Conservation (phyloP, 2,888 invertebrate genomes). For the Lasioglossum oenotherae region DNA sequence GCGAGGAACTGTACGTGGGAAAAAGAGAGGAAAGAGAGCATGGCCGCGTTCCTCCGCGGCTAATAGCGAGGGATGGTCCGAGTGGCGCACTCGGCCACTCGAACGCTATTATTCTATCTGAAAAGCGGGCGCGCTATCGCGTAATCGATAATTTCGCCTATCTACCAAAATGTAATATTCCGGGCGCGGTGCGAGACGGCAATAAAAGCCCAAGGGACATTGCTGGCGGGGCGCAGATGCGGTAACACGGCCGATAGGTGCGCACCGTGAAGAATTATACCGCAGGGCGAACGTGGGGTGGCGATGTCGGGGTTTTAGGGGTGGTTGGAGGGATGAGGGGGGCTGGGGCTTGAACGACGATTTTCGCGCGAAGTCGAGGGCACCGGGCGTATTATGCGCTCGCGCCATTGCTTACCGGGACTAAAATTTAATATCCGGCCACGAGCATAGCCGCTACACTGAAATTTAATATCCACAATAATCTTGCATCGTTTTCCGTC, state of each 20-base stretch:
- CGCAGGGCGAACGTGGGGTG: not conserved
- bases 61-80: slow-evolving; percentile 23
- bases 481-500: slow-evolving; percentile 62
- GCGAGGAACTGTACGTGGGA: not conserved
- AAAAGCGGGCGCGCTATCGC: slow-evolving; percentile 44
- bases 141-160: slow-evolving; percentile 56
- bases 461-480: slow-evolving; percentile 79
- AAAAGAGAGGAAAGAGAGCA: slow-evolving; percentile 14
- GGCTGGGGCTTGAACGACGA: slow-evolving; percentile 16
- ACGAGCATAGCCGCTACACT: slow-evolving; percentile 67
- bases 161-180: slow-evolving; percentile 61
- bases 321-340: not conserved
- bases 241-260: slow-evolving; percentile 51
- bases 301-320: not conserved
- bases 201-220: slow-evolving; percentile 59
- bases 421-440: slow-evolving; percentile 80
- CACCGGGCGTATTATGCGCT: slow-evolving; percentile 65
- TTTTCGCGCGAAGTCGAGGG: slow-evolving; percentile 55
- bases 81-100: not conserved
- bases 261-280: slow-evolving; percentile 54
- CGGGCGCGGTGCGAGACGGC: slow-evolving; percentile 32
- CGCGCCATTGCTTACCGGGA: slow-evolving; percentile 71
- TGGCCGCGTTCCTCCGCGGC: not conserved
- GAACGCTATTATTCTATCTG: slow-evolving; percentile 39
- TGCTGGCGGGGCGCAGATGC: slow-evolving; percentile 43